Percentiles rank a stretch among this genome's conserved stretches.
These are phyloP conservation scores for Dendrocincla fuliginosa DNA, from an alignment of 2,797 vertebrate genomes.

Conservation along the genomic window DNA sequence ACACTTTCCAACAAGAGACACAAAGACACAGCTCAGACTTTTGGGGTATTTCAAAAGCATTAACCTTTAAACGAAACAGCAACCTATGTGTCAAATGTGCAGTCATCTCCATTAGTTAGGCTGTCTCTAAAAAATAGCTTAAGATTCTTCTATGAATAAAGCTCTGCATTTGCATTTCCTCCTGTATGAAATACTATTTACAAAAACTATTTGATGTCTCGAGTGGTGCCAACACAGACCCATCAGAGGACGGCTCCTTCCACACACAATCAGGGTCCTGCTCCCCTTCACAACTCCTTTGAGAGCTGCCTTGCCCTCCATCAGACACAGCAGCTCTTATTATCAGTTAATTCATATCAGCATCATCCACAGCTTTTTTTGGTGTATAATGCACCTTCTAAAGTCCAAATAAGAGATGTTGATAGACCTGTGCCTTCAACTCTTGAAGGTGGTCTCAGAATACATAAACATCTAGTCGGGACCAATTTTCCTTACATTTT, in stretches of 20 bases:
- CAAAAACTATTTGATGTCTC: neutral
- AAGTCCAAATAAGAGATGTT: neutral
- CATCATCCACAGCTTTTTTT: neutral
- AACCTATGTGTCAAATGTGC: neutral
- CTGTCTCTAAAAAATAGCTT: neutral
- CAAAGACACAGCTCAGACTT: neutral
- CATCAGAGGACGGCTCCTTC: neutral
- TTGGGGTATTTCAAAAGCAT: neutral
- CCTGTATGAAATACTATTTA: neutral
- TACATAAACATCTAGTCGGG: neutral
- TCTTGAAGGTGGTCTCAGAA: neutral
- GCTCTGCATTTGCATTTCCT: neutral
- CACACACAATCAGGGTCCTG: rapidly evolving
- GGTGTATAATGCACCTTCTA: neutral
- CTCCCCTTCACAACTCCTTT: neutral
- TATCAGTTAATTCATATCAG: neutral
- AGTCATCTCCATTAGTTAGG: neutral
- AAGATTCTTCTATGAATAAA: neutral
- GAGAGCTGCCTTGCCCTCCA: neutral
- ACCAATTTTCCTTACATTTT: neutral
- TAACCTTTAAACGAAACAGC: neutral
- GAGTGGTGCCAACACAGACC: neutral
- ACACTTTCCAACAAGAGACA: neutral
- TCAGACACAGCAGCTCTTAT: neutral
- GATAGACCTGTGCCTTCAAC: neutral